phyloP scores from a whole-genome alignment of 2,113 vertebrate genomes.

The Labrus mixtus region DNA sequence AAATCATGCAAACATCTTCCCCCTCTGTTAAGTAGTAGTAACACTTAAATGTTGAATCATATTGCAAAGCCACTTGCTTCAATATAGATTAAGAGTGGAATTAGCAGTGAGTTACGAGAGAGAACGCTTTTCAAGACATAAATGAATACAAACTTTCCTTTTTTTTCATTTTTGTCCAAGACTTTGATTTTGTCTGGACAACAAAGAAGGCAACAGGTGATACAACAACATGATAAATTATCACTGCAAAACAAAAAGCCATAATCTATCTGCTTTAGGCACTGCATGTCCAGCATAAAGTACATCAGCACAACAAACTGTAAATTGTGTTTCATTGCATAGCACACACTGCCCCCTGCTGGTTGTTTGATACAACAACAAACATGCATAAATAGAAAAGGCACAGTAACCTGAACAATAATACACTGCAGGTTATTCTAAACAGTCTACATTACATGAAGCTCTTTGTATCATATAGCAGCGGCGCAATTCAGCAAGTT shows the following conservation, averaged over 20 bases:
- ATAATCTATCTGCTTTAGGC: not conserved
- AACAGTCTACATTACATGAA: not conserved
- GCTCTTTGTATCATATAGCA: no score
- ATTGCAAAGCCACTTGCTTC: constrained; percentile 35
- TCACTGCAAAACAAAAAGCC: no score
- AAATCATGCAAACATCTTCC: not conserved
- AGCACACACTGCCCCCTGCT: constrained; percentile 8
- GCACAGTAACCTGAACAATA: not conserved
- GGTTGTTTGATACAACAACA: constrained; percentile 31
- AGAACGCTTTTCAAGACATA: no score
- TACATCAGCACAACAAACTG: no score
- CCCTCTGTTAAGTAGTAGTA: constrained; percentile 21
- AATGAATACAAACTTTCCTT: no score
- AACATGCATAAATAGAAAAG: not conserved
- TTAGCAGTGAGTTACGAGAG: no score
- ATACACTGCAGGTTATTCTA: not conserved
- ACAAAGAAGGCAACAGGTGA: not conserved
- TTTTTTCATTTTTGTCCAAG: no score
- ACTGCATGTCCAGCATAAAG: not conserved
- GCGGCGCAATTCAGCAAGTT: no score
- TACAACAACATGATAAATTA: not conserved
- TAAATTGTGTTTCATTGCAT: not conserved
- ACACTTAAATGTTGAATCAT: constrained; percentile 37
- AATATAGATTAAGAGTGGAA: constrained; percentile 57
- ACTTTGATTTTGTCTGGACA: not conserved